Evolutionary conservation across 2,797 vertebrate genomes (phyloP), one percentile per base, ranked within the genome.

Genomic region (Helicolenus hilgendorfi): DNA sequence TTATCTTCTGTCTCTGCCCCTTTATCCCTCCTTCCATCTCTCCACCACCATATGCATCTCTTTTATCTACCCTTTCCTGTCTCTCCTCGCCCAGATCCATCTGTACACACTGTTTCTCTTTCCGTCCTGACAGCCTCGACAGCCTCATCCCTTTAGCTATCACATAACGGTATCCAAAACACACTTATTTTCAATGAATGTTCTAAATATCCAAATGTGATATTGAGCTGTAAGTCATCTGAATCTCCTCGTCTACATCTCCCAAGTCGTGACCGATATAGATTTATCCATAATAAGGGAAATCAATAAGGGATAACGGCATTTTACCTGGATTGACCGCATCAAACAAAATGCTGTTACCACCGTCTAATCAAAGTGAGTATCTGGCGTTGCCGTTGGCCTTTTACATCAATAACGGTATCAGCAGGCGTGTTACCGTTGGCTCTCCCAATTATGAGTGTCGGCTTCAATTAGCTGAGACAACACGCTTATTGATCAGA

Each of bases 401-500:
- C 78, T 82, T 91, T 65, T 88, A 65, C 58, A 41, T 94, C 94
- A 90, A 82, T 92, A 80, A 56, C 35, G 20, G 83, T 64, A 89
- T 93, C 87, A 87, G 83, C 65, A 36, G 81, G 26, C 84, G 29
- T 80, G 84, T 81, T 78, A 45, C 77, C 24, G 60, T 85, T 82
- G 77, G 49, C 83, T 79, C 84, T 41, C 60, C 84, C 84, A 91
- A 94, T 96, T 96, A 95, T 94, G 85, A 90, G 85, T 72, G 94
- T 91, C 95, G 27, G 89, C 89, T 93, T 91, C 89, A 95, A 94
- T 97, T 96, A 96, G 88, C 84, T 49, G 79, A 89, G 92, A 94
- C 96, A 93, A 89, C 84, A 86, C 76, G 72, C 69, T 64, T 96
- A 96, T 97, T 91, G 96, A 97, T 96, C 87, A 73, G 74, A 88